Percentiles rank a stretch among this genome's conserved stretches.
These are phyloP conservation scores for Microtus oregoni DNA, from an alignment of 2,113 vertebrate genomes.

Conservation along the genomic window DNA sequence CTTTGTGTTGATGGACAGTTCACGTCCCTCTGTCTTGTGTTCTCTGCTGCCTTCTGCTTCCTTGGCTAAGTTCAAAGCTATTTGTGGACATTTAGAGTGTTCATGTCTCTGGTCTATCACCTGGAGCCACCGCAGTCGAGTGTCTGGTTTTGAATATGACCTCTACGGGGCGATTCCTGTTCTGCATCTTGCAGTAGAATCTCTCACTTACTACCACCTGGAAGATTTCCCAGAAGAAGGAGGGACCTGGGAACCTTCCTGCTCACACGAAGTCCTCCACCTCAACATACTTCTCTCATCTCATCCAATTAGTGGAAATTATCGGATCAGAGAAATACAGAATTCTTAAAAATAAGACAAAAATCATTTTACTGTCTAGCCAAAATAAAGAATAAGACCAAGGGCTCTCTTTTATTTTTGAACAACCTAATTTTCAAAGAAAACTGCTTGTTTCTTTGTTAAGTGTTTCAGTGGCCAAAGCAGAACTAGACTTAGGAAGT, in stretches of 20 bases:
- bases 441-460: neutral
- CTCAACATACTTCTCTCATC: neutral
- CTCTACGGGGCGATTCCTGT: neutral
- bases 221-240: neutral
- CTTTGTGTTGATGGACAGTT: neutral
- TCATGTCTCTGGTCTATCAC: neutral
- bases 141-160: neutral
- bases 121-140: neutral
- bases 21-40: neutral
- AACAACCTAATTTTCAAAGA: conserved; percentile 19
- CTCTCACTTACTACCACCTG: neutral
- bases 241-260: neutral
- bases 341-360: neutral
- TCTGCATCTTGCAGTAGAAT: neutral
- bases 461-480: neutral
- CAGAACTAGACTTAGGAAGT: neutral
- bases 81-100: neutral
- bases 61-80: neutral
- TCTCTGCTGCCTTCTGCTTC: neutral
- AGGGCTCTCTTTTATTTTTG: neutral
- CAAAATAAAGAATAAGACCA: neutral
- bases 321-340: neutral
- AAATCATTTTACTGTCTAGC: neutral
- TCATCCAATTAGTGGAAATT: neutral
- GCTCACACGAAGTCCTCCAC: neutral